Evolutionary conservation across 2,888 invertebrate genomes (phyloP).

Genomic region (Polyommatus iphigenia): DNA sequence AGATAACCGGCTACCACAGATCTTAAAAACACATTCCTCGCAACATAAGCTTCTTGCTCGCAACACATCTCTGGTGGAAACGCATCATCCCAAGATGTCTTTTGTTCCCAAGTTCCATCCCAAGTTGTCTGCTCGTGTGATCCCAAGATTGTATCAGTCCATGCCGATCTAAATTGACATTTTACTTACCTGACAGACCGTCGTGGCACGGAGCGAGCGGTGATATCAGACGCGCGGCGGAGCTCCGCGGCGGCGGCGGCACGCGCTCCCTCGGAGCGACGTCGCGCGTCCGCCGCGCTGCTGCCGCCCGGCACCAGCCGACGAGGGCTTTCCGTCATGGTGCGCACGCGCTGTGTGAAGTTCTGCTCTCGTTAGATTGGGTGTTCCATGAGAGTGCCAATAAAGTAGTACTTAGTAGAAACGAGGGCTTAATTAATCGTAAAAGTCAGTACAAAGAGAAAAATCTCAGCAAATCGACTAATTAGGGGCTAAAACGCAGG

Average conservation of each 20-base stretch:
- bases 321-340: slow-evolving; percentile 68
- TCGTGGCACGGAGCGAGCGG: slow-evolving; percentile 54
- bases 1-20: too few species aligned
- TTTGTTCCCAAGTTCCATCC: too few species aligned
- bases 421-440: too few species aligned
- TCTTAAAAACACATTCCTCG: too few species aligned
- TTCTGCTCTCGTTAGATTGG: neutral
- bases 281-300: slow-evolving; percentile 56
- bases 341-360: slow-evolving; percentile 59
- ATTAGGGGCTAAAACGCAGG: too few species aligned
- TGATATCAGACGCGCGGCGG: slow-evolving; percentile 64
- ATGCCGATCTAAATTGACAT: neutral
- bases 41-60: too few species aligned
- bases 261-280: slow-evolving; percentile 62
- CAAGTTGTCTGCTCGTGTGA: too few species aligned
- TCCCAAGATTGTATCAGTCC: neutral
- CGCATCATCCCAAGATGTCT: too few species aligned
- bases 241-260: slow-evolving; percentile 53
- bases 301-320: slow-evolving; percentile 55
- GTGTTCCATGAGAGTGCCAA: neutral
- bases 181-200: slow-evolving; percentile 61
- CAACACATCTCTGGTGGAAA: too few species aligned
- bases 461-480: too few species aligned
- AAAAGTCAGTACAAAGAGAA: too few species aligned
- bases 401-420: too few species aligned